Evolutionary conservation across 2,888 invertebrate genomes (phyloP), one percentile per base, ranked within the genome.

Genomic region (Andrena dorsata): DNA sequence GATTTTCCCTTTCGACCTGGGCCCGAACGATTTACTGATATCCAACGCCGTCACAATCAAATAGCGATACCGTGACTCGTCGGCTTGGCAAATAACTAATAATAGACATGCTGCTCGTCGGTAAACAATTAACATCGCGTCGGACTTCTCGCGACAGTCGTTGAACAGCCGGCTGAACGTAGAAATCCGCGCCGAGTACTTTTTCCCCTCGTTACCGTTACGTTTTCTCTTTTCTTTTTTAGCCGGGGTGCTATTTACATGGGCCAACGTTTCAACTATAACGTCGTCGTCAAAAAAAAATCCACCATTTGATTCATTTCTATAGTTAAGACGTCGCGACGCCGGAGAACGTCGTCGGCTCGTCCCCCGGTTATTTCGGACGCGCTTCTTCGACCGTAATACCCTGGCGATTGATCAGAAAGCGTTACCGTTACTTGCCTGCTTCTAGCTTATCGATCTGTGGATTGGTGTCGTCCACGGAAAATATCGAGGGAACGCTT

Each of bases 301-400:
- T 68, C 84, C 71, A n/a, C 85, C 63, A 64, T 88, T 88, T 86
- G 88, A 86, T 88, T 88, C 83, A 80, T 75, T 86, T 88, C 80
- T 88, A 82, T 76, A 76, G 26, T 82, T 80, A 82, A 85, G 72
- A 85, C 58, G 76, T 73, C 66, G 63, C 79, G 61, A 77, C 73
- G 80, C 6, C 78, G 66, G 68, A 30, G 68, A 68, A 28, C 32
- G 28, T 28, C 60, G 64, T 56, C 58, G n/a, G 70, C 10, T 2
- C 66, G 78, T 76, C 61, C 49, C 71, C 63, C 51, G 53, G 58
- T 79, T 83, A 78, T 28, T 20, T 51, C n/a, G 23, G 23, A 56
- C 20, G 20, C 10, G 56, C 10, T 26, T 10, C 23, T 56, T 23
- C 56, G 56, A 56, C 23, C 20, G 23, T 23, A 23, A 10, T 56